Conservation (phyloP, 2,113 vertebrate genomes). For the Haliaeetus leucogaster region DNA sequence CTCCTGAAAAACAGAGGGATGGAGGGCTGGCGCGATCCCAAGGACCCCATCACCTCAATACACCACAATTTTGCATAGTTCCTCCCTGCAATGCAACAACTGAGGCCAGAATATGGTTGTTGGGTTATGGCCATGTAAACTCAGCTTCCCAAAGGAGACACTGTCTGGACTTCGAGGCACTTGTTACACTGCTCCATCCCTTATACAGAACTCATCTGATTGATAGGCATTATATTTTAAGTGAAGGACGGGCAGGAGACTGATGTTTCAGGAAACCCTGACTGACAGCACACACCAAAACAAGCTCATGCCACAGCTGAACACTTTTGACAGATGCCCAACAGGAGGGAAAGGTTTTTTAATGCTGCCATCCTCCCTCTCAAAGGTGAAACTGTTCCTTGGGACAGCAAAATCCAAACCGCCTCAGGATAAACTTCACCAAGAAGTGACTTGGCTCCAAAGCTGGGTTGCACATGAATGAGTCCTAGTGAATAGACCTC, state of each 20-base stretch:
- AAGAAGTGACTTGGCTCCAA: not conserved
- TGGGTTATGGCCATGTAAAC: not conserved
- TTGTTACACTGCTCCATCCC: not conserved
- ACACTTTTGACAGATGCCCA: not conserved
- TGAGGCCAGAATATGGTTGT: not conserved
- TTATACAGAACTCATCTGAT: not conserved
- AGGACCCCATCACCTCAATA: not conserved
- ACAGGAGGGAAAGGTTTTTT: not conserved
- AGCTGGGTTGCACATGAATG: not conserved
- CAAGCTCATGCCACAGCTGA: not conserved
- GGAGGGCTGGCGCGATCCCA: not conserved
- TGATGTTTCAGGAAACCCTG: not conserved
- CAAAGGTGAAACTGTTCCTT: not conserved
- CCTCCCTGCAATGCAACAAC: not conserved
- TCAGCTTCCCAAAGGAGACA: not conserved
- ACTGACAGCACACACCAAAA: not conserved
- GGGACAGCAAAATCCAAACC: not conserved
- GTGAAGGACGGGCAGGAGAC: not conserved
- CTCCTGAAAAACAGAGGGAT: conserved; percentile 64
- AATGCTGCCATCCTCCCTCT: not conserved
- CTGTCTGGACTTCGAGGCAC: not conserved
- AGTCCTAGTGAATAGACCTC: not conserved
- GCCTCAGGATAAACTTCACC: not conserved
- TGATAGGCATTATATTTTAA: not conserved
- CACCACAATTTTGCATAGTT: not conserved